Evolutionary conservation across 2,888 invertebrate species (phyloP).

Genomic region (Nomada ruficornis): DNA sequence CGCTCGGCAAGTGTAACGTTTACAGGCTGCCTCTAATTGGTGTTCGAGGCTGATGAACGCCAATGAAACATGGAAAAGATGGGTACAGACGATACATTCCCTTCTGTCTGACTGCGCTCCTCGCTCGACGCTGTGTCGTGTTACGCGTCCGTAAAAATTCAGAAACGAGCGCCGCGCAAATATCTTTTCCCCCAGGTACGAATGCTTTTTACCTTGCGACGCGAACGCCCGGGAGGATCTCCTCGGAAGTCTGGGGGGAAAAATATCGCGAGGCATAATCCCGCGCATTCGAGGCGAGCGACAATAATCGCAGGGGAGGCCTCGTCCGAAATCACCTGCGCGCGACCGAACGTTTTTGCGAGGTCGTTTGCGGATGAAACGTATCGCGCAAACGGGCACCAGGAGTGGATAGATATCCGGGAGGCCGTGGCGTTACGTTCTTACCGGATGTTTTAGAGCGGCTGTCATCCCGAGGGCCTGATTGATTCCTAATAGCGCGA

Average conservation of each 20-base stretch:
- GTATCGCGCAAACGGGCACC: slow-evolving; percentile 21
- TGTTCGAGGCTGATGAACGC: slow-evolving; percentile 74
- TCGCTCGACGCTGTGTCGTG: not conserved
- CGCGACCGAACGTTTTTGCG: slow-evolving; percentile 20
- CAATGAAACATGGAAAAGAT: slow-evolving; percentile 68
- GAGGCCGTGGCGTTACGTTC: slow-evolving; percentile 39
- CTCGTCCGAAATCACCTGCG: slow-evolving; percentile 30
- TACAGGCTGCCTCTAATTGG: slow-evolving; percentile 76
- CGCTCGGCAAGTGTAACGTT: slow-evolving; percentile 74
- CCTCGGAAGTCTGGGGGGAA: no score
- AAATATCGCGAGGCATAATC: no score
- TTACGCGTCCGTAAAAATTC: not conserved
- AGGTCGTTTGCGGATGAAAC: slow-evolving; percentile 13
- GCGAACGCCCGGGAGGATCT: no score
- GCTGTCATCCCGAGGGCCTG: slow-evolving; percentile 59
- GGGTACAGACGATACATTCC: slow-evolving; percentile 52
- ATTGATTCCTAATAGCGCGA: slow-evolving; percentile 71
- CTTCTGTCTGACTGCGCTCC: not conserved
- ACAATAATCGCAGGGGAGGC: slow-evolving; percentile 6
- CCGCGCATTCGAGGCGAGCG: not conserved
- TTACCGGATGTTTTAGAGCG: slow-evolving; percentile 46
- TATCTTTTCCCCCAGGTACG: not conserved
- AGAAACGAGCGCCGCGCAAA: no score
- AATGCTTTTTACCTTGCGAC: no score
- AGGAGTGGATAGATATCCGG: slow-evolving; percentile 17